Conservation (phyloP, 2,797 vertebrate species). For the Micrastur ruficollis region DNA sequence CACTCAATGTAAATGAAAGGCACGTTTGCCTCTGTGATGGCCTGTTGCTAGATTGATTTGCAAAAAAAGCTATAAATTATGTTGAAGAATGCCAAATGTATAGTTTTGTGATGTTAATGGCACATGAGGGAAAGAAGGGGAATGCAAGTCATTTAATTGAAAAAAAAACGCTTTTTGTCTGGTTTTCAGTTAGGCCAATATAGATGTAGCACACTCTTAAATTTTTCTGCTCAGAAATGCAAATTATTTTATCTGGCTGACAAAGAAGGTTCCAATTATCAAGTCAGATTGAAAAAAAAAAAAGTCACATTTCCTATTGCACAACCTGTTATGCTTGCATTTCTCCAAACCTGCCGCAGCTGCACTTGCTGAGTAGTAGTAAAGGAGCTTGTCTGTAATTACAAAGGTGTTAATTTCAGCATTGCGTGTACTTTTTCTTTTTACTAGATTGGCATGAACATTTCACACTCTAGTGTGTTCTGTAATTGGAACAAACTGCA, state of each 20-base stretch:
- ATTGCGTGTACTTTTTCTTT: conserved; percentile 72
- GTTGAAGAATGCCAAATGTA: conserved; percentile 32
- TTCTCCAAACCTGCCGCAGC: background rate
- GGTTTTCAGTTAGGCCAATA: background rate
- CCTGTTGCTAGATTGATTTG: conserved; percentile 4
- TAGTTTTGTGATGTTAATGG: conserved; percentile 14
- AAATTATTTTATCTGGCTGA: background rate
- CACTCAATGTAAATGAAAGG: conserved; percentile 38
- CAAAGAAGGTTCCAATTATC: conserved; percentile 16
- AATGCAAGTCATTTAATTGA: background rate
- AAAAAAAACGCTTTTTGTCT: background rate
- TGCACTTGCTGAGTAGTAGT: conserved; percentile 26
- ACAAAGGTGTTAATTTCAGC: conserved; percentile 72
- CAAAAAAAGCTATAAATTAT: conserved; percentile 39
- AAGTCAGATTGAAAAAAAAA: background rate
- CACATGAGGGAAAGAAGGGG: background rate
- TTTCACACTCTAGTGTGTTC: conserved; percentile 72
- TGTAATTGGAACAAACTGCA: conserved; percentile 75
- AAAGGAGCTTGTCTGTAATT: conserved; percentile 63
- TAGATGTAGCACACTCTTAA: background rate
- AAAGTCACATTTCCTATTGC: background rate
- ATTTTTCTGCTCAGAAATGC: background rate
- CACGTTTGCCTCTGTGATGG: background rate
- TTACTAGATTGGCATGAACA: conserved; percentile 70
- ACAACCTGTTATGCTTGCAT: background rate